These are phyloP conservation scores for Premnoplex brunnescens DNA, from an alignment of 2,797 vertebrate genomes.

Conservation along the genomic window DNA sequence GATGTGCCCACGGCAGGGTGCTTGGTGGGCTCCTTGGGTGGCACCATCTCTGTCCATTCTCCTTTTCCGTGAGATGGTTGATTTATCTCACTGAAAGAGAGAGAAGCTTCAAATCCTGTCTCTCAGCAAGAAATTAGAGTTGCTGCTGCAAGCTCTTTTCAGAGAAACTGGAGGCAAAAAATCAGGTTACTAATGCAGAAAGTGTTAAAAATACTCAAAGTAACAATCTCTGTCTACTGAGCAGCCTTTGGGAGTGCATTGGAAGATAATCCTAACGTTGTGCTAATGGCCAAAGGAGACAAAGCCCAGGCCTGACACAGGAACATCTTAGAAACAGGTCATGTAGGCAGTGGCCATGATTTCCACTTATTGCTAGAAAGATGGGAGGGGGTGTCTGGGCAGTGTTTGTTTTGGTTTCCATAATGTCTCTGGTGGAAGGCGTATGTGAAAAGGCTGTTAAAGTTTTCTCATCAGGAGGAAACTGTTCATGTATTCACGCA, in stretches of 20 bases:
- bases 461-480: neutral
- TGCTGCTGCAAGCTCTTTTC: neutral
- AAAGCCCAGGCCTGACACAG: neutral
- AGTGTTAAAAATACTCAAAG: neutral
- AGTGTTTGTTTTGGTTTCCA: neutral
- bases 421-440: neutral
- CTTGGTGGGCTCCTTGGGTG: neutral
- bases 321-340: neutral
- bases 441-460: neutral
- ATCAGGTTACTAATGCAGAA: neutral
- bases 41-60: neutral
- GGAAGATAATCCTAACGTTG: neutral
- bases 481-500: accelerated
- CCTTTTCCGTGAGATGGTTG: neutral
- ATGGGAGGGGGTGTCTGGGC: neutral
- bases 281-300: neutral
- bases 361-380: neutral
- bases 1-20: accelerated
- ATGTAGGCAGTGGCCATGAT: neutral
- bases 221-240: neutral
- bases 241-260: neutral
- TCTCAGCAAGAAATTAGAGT: neutral
- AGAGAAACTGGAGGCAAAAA: neutral
- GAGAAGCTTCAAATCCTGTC: neutral
- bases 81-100: neutral